Base-by-base conservation (phyloP, 2,888 invertebrate genomes). In the Drosophila nr. perissopoda region DNA sequence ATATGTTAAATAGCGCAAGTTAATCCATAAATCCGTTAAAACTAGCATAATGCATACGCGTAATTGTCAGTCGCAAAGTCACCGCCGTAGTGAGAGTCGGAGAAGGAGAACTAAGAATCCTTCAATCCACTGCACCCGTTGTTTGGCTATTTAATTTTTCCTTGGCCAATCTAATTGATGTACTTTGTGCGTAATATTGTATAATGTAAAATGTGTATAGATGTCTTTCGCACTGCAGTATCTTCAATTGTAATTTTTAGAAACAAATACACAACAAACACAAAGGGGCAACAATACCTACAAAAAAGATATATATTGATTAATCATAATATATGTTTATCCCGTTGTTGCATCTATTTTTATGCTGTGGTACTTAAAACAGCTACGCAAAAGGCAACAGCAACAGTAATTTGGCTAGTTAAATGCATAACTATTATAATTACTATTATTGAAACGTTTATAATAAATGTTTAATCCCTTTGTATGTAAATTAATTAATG, bases 1-100 rank as follows among this genome's bases (percentile, higher is more conserved):
- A n/a, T 54, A 72, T 83, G 82, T 88, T 85, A 76, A 83, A 74
- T 86, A 86, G 89, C 83, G 89, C 89, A 85, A 88, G 76, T 86
- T 88, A 75, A 81, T 72, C 75, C 69, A 70, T 59, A 73, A 70
- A 79, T 64, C 61, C 42, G 61, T 66, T 75, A 73, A 76, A 67
- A 59, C 54, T 88, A 85, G 80, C 53, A 75, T 83, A 58, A 74
- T 46, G 46, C 46, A 46, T 68, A 70, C 63, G 53, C 61, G 70
- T 73, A 42, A 65, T 79, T 42, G 59, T 52, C 52, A 70, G 61
- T 59, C 75, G 67, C 46, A 56, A 38, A 38, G 27, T 65, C 81
- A 80, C 72, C 73, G 51, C 40, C 63, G 51, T 66, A 68, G 74
- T 56, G 64, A 74, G 59, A 54, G 54, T 33, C 34, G 58, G 13